Base-by-base conservation (phyloP, 2,888 invertebrate species). In the Ennomos fuscantarius region DNA sequence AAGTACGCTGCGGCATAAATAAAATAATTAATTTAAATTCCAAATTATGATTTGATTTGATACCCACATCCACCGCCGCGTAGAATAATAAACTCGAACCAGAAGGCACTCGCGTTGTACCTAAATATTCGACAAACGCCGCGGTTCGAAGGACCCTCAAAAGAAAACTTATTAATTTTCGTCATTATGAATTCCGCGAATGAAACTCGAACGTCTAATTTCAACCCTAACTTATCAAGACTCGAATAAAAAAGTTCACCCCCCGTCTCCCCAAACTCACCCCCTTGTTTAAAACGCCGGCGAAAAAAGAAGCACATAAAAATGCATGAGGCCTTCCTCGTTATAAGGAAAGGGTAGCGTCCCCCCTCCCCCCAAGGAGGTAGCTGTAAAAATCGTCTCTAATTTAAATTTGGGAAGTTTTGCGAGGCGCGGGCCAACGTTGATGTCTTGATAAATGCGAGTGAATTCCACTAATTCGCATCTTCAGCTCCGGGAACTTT, bases 251-350 rank as follows among this genome's bases (percentile, higher is more conserved):
- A 91, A 92, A 91, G 87, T 89, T 88, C 89, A 85, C 91, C 88
- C n/a, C 89, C 77, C 85, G 84, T 80, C 84, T 83, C 91, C 90
- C 86, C 82, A 81, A 78, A 80, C 89, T 89, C 90, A 89, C 91
- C 92, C 92, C 91, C 92, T 92, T 92, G 92, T 92, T 93, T 93
- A 92, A 93, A 93, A 92, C 89, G 92, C 91, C 87, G 89, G 79
- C 92, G 91, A 93, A 93, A 93, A 93, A 93, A 92, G 93, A 91
- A 92, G 93, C 92, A 93, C 93, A 93, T 93, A 93, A 93, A 93
- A 93, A 93, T 93, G 93, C 93, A 93, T 93, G 93, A 93, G 93
- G 92, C 92, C 92, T 90, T 92, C 92, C 92, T 93, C 92, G 93
- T 92, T 92, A 92, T 91, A 92, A 92, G 92, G 91, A 92, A 92